Percentiles rank a stretch among this genome's conserved stretches.
Evolutionary conservation across 2,113 vertebrate genomes (phyloP).

Genomic region (Enhydra lutris): DNA sequence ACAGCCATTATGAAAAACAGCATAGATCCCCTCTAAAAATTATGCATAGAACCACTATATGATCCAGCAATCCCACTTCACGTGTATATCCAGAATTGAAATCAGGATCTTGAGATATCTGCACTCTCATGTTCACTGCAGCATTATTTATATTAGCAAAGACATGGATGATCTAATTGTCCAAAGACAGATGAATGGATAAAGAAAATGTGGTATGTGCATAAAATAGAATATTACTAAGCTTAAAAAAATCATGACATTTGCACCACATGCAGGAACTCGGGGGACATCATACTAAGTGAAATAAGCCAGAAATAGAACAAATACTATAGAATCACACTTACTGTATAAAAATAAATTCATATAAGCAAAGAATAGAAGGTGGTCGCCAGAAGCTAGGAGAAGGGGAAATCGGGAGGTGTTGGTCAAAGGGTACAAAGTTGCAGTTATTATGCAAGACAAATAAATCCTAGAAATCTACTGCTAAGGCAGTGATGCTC

Average conservation of each 20-base stretch:
- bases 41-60: not conserved
- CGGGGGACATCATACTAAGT: not conserved
- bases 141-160: not conserved
- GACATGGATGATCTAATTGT: not conserved
- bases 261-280: not conserved
- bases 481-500: not conserved
- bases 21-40: not conserved
- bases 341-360: not conserved
- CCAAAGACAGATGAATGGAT: not conserved
- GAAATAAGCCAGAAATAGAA: not conserved
- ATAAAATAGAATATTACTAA: not conserved
- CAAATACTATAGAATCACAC: not conserved
- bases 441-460: not conserved
- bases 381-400: not conserved
- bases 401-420: not conserved
- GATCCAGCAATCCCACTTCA: not conserved
- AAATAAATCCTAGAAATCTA: not conserved
- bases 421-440: not conserved
- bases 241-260: not conserved
- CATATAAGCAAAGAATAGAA: not conserved
- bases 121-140: not conserved
- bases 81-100: not conserved
- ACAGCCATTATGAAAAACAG: not conserved
- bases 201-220: not conserved
- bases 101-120: not conserved